Conservation (phyloP, 2,888 invertebrate genomes). For the Plusia festucae region DNA sequence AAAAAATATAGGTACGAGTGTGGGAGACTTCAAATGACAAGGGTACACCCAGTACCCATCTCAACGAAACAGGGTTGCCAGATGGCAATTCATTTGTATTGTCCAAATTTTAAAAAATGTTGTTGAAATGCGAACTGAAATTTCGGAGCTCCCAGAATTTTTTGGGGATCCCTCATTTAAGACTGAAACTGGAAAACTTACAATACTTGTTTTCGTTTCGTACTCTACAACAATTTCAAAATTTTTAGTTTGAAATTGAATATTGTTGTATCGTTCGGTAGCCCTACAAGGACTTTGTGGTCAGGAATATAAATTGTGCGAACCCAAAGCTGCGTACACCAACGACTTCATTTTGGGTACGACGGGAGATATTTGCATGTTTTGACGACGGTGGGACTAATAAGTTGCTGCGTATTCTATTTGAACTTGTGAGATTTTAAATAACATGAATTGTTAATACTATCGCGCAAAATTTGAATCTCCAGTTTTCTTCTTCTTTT, state of each 20-base stretch:
- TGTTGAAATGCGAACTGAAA: slow-evolving; percentile 14
- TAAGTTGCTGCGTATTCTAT: slow-evolving; percentile 29
- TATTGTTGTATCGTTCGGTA: slow-evolving; percentile 31
- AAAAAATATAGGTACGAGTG: slow-evolving; percentile 49
- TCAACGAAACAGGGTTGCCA: slow-evolving; percentile 52
- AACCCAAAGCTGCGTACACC: slow-evolving; percentile 19
- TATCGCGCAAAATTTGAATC: too few relatives aligned
- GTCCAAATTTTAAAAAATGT: slow-evolving; percentile 42
- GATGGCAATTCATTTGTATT: slow-evolving; percentile 37
- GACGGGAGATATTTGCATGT: slow-evolving; percentile 48
- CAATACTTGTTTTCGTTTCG: neutral
- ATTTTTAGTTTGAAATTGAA: slow-evolving; percentile 9
- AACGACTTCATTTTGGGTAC: slow-evolving; percentile 48
- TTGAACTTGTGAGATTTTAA: neutral
- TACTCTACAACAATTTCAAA: neutral
- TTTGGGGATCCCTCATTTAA: slow-evolving; percentile 12
- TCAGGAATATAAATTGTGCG: slow-evolving; percentile 54
- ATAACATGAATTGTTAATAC: neutral
- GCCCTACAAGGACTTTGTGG: slow-evolving; percentile 48
- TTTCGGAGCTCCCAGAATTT: neutral
- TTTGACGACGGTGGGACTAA: slow-evolving; percentile 45
- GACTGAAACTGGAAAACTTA: slow-evolving; percentile 19
- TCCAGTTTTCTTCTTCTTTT: neutral
- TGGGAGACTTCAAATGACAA: slow-evolving; percentile 55
- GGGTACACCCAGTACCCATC: slow-evolving; percentile 55